Evolutionary conservation across 2,113 vertebrate species (phyloP).

Genomic region (Turnix velox): DNA sequence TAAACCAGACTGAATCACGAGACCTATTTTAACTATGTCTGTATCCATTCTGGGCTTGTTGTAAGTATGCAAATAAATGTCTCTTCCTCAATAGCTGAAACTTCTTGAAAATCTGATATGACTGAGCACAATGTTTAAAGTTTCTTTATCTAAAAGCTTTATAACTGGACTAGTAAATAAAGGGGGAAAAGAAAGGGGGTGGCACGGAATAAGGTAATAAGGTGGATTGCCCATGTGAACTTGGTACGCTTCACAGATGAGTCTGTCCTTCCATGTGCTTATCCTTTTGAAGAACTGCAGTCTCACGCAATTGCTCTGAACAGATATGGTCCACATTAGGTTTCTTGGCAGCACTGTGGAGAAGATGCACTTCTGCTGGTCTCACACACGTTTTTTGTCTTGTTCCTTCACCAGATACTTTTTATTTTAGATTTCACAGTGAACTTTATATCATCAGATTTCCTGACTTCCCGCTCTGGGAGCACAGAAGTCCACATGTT

Average conservation of each 20-base stretch:
- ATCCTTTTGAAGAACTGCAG: neutral
- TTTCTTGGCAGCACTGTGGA: neutral
- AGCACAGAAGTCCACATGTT: neutral
- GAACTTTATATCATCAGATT: neutral
- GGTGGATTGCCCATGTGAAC: neutral
- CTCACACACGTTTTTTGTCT: neutral
- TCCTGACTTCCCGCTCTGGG: neutral
- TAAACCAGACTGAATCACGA: constrained; percentile 17
- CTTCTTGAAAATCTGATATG: neutral
- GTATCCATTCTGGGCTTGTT: neutral
- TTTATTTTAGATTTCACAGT: neutral
- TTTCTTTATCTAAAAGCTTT: neutral
- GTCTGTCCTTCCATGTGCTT: neutral
- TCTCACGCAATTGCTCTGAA: neutral
- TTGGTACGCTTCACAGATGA: neutral
- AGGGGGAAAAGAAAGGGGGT: neutral
- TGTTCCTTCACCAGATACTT: neutral
- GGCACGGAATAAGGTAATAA: neutral
- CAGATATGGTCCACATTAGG: neutral
- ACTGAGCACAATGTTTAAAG: neutral
- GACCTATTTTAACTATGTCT: neutral
- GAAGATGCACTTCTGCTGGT: neutral
- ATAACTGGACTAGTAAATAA: neutral
- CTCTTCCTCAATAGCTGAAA: neutral
- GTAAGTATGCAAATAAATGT: neutral